Conservation (phyloP, 2,797 vertebrate species). For the Sebastes nivosus region DNA sequence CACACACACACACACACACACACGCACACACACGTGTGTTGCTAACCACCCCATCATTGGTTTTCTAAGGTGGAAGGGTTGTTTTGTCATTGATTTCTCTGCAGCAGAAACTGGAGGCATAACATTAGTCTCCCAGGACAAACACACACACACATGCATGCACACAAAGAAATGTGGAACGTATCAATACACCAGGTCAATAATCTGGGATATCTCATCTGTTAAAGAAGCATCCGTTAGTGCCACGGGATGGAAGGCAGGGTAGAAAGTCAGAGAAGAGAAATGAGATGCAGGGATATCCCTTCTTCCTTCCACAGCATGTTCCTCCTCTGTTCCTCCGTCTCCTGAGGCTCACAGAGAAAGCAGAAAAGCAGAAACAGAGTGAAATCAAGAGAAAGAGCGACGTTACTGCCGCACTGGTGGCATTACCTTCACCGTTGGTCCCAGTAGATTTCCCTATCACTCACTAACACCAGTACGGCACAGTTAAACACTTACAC, state of each 20-base stretch:
- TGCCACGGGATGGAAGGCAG: constrained; percentile 20
- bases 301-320: constrained; percentile 26
- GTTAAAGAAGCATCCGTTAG: constrained; percentile 48
- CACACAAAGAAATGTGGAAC: constrained; percentile 52
- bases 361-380: constrained; percentile 4
- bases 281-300: constrained; percentile 26
- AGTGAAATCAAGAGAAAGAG: constrained; percentile 27
- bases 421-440: constrained; percentile 40
- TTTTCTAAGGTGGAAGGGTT: constrained; percentile 55
- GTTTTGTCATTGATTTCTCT: constrained; percentile 75
- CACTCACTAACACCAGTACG: constrained; percentile 63
- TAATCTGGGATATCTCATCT: constrained; percentile 63
- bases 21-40: not conserved
- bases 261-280: constrained; percentile 32
- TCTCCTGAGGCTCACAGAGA: constrained; percentile 17
- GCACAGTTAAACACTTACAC: constrained; percentile 72
- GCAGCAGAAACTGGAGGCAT: constrained; percentile 70
- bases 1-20: not conserved
- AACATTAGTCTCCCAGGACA: constrained; percentile 65
- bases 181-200: constrained; percentile 63
- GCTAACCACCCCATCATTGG: constrained; percentile 40
- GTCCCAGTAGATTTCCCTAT: constrained; percentile 61
- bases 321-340: constrained; percentile 15
- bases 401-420: constrained; percentile 16
- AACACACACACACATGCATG: constrained; percentile 20